Evolutionary conservation across 1,140 invertebrate genomes (phyloP).

Genomic region (Bombus breviceps): DNA sequence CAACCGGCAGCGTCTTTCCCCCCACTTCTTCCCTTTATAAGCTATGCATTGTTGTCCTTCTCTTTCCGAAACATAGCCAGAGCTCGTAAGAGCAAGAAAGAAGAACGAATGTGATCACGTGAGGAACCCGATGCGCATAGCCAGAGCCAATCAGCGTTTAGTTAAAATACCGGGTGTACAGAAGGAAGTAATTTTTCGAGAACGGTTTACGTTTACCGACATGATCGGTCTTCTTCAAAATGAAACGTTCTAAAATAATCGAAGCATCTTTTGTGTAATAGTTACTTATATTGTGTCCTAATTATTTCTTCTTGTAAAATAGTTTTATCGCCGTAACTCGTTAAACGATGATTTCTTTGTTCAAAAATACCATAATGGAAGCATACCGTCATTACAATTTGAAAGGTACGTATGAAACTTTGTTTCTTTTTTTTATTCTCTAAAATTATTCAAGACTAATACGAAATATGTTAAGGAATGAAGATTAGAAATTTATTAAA

Average conservation of each 20-base stretch:
- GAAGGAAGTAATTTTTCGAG: slow-evolving; percentile 46
- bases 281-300: neutral
- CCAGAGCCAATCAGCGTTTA: slow-evolving; percentile 57
- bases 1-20: slow-evolving; percentile 70
- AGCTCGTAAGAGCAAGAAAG: slow-evolving; percentile 19
- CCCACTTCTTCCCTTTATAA: slow-evolving; percentile 28
- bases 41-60: slow-evolving; percentile 45
- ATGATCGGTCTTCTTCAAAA: slow-evolving; percentile 15
- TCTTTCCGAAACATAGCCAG: slow-evolving; percentile 1
- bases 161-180: slow-evolving; percentile 60
- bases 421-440: neutral
- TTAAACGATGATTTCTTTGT: neutral
- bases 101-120: slow-evolving; percentile 61
- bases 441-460: too few species aligned
- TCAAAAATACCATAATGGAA: neutral
- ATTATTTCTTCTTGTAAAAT: neutral
- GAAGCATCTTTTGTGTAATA: neutral
- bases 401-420: neutral
- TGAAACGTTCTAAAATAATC: neutral
- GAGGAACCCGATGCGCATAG: slow-evolving; percentile 64
- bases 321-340: neutral
- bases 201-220: slow-evolving; percentile 4
- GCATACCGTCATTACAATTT: neutral
- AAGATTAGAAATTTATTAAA: too few species aligned
- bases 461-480: too few species aligned